Evolutionary conservation across 1,140 invertebrate species (phyloP), one percentile per base, ranked within the genome.

Genomic region (Drosophila ananassae): DNA sequence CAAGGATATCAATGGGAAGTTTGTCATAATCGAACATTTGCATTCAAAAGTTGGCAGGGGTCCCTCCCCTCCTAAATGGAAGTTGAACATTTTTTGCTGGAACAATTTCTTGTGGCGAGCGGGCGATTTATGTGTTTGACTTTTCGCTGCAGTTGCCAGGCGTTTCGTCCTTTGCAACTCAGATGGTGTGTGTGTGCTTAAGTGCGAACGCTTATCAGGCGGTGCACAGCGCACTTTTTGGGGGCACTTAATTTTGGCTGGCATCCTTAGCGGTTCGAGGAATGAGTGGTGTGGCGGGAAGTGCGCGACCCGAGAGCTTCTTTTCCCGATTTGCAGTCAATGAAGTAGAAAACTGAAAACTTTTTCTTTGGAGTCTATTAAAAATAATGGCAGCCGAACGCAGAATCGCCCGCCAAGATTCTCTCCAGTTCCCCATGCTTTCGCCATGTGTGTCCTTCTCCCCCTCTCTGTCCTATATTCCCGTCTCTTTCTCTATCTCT

Each of bases 321-420:
- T 83, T 87, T 77, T 77, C 32, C 79, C 83, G 83, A 89, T 89
- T 89, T 66, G 73, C 68, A 83, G 83, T 89, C 83, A 89, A 89
- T 89, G 83, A 83, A 89, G 83, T 73, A 82, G 83, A 89, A 89
- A 89, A 89, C 83, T 89, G 83, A 89, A 79, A 89, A 89, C 83
- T 89, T 89, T 89, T 89, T 73, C 77, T 79, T 87, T 76, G 58
- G 72, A 89, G 83, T 83, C 83, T 89, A 89, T 89, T 89, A 89
- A 89, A 89, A 89, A 89, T 89, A 89, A 89, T 89, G 83, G 83
- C 63, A 71, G 76, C 83, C 66, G 71, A 82, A 79, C 78, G 74
- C 60, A 72, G 66, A 73, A 74, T 59, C 68, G 62, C 50, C 67
- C 62, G 77, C 66, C 81, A 77, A 81, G 67, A 67, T 58, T 55